phyloP scores from a whole-genome alignment of 2,797 vertebrate species.

The Cheirogaleus major region DNA sequence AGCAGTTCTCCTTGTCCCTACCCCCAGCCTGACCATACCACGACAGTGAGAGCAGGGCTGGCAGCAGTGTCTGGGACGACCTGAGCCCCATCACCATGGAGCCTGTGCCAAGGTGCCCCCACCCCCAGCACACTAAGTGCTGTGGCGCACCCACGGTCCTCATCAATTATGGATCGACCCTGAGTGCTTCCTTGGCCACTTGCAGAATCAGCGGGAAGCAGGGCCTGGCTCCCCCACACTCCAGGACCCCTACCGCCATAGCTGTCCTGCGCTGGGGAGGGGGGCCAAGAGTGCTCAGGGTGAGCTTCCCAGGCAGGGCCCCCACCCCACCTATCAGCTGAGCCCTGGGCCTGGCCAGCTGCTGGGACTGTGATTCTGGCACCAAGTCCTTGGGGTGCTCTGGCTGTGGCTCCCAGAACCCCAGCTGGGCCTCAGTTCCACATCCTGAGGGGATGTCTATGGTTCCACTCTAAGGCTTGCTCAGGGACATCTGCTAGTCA shows the following conservation, averaged over 20 bases:
- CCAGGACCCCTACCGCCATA: background rate
- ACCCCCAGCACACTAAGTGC: slow-evolving; percentile 46
- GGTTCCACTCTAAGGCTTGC: background rate
- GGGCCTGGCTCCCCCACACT: background rate
- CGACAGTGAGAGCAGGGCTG: background rate
- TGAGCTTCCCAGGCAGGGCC: background rate
- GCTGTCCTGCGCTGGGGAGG: background rate
- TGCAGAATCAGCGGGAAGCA: slow-evolving; percentile 68
- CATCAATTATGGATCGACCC: slow-evolving; percentile 72
- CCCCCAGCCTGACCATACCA: background rate
- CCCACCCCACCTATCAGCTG: background rate
- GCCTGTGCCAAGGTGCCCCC: background rate
- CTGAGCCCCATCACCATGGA: background rate
- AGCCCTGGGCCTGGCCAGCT: background rate
- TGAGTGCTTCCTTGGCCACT: slow-evolving; percentile 53
- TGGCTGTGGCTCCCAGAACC: background rate
- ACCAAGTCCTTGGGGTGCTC: background rate
- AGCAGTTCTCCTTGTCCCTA: background rate
- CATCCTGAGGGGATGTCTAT: background rate
- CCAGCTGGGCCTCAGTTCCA: background rate
- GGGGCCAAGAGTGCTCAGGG: background rate
- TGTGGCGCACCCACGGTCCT: background rate
- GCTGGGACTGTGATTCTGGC: background rate
- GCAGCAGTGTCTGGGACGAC: background rate
- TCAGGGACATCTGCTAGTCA: background rate